Evolutionary conservation across 2,797 vertebrate genomes (phyloP).

Genomic region (Lepidocolaptes lacrymiger): DNA sequence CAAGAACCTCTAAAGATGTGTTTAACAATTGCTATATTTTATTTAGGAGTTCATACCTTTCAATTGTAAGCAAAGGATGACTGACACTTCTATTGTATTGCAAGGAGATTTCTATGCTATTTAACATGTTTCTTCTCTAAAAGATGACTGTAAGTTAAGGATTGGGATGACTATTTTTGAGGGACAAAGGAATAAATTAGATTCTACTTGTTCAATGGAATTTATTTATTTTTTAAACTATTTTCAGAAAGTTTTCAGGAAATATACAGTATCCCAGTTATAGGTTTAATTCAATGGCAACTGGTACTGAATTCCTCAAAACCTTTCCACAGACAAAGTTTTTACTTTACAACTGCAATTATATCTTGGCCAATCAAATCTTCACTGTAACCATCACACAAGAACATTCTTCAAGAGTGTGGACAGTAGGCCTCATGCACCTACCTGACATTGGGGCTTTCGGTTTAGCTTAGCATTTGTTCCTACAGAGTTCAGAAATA

Average conservation of each 20-base stretch:
- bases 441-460: not conserved
- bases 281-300: not conserved
- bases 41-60: not conserved
- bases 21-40: not conserved
- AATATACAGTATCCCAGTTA: not conserved
- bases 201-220: not conserved
- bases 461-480: not conserved
- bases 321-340: not conserved
- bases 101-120: not conserved
- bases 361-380: not conserved
- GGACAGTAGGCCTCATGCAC: not conserved
- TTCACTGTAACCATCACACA: not conserved
- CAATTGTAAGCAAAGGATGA: not conserved
- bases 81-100: not conserved
- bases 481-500: not conserved
- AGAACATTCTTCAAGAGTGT: not conserved
- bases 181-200: not conserved
- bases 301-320: not conserved
- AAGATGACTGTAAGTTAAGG: not conserved
- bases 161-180: not conserved
- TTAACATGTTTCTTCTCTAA: not conserved
- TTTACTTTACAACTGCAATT: not conserved
- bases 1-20: not conserved
- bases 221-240: not conserved
- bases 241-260: not conserved